Evolutionary conservation across 2,888 invertebrate genomes (phyloP), one percentile per base, ranked within the genome.

Genomic region (Leptopilina syphax): DNA sequence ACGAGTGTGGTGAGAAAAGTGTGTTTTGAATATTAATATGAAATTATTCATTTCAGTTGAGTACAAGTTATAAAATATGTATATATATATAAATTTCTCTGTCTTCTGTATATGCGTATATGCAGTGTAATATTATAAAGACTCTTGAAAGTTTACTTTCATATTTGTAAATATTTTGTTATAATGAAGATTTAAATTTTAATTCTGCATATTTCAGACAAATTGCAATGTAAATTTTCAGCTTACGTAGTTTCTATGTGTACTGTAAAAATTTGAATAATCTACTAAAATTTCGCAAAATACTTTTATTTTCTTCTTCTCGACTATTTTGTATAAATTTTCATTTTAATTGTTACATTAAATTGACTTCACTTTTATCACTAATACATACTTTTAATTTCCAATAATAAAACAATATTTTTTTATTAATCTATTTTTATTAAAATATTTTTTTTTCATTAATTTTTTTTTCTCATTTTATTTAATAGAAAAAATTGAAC

Each of bases 11-110:
- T 34, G 65, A 24, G 34, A 34, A 10, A 44, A 44, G 18, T 44
- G n/a, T n/a, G 3, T n/a, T 18, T 18, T 68, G 67, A 68, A 68
- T 68, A 68, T 47, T 68, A 68, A 68, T 68, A 44, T 2, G 47
- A 41, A 68, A 68, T 68, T 68, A 68, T 68, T 8, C 34, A 24
- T 63, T 63, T 63, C 24, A 9, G 9, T 34, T 34, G 34, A 34
- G 34, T 34, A 34, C 34, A 34, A 34, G 34, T 34, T 34, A 34
- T 34, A 34, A 34, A 18, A 63, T 9, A 7, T 60, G 5, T 18
- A 18, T 18, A 18, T 44, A 44, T 44, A 8, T 8, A 8, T 8
- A 44, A 44, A 8, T 44, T 44, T 6, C 44, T 44, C 44, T 44
- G 8, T 44, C 44, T 63, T 24, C 1, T 18, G 7, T 8, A 63